These are phyloP conservation scores for Drosophila cardini DNA, from an alignment of 1,140 invertebrate genomes.

Conservation along the genomic window DNA sequence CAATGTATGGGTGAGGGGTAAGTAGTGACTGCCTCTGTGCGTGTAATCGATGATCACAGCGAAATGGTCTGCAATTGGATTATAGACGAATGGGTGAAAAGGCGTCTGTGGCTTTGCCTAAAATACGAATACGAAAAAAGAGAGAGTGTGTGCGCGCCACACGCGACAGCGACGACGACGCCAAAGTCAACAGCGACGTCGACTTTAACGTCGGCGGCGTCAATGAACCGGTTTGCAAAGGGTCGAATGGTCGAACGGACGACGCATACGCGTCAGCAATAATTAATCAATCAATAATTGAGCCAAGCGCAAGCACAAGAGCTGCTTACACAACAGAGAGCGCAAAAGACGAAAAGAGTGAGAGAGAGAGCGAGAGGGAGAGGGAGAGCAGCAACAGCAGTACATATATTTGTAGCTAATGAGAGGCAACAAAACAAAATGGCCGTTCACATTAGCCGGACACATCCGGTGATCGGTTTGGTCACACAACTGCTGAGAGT, in stretches of 20 bases:
- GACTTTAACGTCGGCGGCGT: constrained; percentile 46
- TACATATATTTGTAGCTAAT: constrained; percentile 51
- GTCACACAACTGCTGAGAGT: constrained; percentile 20
- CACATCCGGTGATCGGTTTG: constrained; percentile 67
- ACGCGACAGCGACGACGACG: constrained; percentile 30
- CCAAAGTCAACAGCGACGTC: constrained; percentile 5
- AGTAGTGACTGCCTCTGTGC: constrained; percentile 3
- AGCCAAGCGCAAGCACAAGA: constrained; percentile 40
- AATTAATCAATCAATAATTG: constrained; percentile 83
- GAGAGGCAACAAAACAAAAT: constrained; percentile 73
- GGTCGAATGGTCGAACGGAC: constrained; percentile 61
- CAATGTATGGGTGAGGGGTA: background rate
- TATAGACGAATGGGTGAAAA: constrained; percentile 30
- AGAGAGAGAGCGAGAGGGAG: constrained; percentile 18
- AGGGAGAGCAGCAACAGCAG: background rate
- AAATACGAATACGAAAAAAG: constrained; percentile 57
- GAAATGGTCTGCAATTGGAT: constrained; percentile 58
- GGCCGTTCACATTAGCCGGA: constrained; percentile 74
- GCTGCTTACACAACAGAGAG: constrained; percentile 11
- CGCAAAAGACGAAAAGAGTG: constrained; percentile 41
- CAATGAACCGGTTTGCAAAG: constrained; percentile 79
- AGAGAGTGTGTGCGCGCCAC: constrained; percentile 60
- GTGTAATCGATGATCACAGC: constrained; percentile 64
- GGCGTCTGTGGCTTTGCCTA: background rate
- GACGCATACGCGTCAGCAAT: constrained; percentile 80